Evolutionary conservation across 1,140 invertebrate genomes (phyloP).

Genomic region (Euura lappo): DNA sequence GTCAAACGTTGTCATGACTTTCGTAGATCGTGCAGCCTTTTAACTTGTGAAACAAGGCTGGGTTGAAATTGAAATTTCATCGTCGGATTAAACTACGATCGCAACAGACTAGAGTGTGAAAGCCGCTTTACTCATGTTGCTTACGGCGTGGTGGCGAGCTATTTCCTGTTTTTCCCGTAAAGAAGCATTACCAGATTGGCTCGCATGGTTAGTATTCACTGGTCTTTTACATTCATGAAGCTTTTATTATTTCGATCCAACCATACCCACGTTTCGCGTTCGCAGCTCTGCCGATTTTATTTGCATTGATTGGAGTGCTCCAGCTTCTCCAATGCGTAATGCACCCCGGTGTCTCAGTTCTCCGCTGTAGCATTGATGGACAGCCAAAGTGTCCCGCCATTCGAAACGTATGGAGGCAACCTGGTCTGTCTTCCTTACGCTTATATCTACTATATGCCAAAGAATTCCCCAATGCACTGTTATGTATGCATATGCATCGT

Average conservation of each 20-base stretch:
- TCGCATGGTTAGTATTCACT: slow-evolving; percentile 49
- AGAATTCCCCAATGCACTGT: too few species aligned
- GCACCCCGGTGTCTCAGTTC: neutral
- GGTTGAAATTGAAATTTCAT: neutral
- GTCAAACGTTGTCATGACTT: too few species aligned
- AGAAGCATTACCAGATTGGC: slow-evolving; percentile 59
- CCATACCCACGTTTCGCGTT: slow-evolving; percentile 49
- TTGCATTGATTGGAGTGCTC: slow-evolving; percentile 61
- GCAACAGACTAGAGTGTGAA: neutral
- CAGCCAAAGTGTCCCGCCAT: too few species aligned
- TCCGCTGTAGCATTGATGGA: too few species aligned
- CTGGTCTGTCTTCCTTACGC: too few species aligned
- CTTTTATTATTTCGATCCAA: slow-evolving; percentile 60
- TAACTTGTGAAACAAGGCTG: neutral
- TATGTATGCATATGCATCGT: too few species aligned
- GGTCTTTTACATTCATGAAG: slow-evolving; percentile 60
- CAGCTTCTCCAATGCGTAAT: neutral
- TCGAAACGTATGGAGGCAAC: too few species aligned
- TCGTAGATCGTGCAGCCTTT: too few species aligned
- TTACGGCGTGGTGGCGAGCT: neutral
- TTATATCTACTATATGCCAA: too few species aligned
- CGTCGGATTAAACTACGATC: too few species aligned
- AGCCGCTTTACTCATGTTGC: neutral
- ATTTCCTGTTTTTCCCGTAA: neutral
- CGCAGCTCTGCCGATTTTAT: slow-evolving; percentile 55